Conservation (phyloP, 2,113 vertebrate species). For the Passerina amoena region DNA sequence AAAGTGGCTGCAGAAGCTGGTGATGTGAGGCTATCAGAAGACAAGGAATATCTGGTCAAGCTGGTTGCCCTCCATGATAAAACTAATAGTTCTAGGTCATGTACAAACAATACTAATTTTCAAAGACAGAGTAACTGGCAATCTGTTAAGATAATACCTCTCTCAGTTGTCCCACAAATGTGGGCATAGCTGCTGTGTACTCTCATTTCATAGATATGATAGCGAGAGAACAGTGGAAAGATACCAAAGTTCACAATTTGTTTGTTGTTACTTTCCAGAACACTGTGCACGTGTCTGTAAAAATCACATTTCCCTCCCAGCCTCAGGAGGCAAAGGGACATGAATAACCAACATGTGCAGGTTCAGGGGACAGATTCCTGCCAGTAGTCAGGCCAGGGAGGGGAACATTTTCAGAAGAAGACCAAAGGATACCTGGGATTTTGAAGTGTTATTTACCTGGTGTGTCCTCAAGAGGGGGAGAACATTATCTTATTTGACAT, state of each 20-base stretch:
- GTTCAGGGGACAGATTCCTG: neutral
- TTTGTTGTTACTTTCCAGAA: neutral
- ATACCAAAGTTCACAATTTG: neutral
- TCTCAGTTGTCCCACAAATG: neutral
- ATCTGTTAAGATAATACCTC: neutral
- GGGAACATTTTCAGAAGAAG: neutral
- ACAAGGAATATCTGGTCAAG: neutral
- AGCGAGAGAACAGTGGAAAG: neutral
- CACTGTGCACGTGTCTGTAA: neutral
- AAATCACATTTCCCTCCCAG: neutral
- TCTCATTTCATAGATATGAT: neutral
- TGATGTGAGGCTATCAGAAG: neutral
- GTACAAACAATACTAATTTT: neutral
- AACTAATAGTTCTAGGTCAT: neutral
- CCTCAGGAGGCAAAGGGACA: neutral
- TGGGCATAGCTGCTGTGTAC: neutral
- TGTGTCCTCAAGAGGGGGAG: neutral
- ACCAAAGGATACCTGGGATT: neutral
- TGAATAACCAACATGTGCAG: neutral
- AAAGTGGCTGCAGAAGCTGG: neutral
- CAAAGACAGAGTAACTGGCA: neutral
- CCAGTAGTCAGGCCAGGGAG: neutral
- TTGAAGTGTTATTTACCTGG: neutral
- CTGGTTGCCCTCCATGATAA: neutral
- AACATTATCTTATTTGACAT: neutral